Percentiles rank a stretch among this genome's conserved stretches.
Evolutionary conservation across 1,140 invertebrate genomes (phyloP).

Genomic region (Ceratina japonica): DNA sequence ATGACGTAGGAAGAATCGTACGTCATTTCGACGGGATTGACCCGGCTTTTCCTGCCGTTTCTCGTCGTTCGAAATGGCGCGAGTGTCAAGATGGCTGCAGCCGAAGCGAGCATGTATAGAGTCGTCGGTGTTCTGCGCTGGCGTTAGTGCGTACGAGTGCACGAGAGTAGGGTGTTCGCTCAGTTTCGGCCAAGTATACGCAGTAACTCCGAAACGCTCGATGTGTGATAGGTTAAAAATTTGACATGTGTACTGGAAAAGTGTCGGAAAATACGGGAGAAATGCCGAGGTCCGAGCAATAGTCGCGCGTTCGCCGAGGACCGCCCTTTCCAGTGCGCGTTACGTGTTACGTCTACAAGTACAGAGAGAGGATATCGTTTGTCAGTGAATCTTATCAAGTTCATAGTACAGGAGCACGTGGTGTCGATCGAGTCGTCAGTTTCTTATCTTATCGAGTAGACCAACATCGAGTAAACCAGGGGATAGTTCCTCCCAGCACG

Average conservation of each 20-base stretch:
- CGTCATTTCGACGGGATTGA: too few relatives aligned
- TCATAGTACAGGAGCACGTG: constrained; percentile 38
- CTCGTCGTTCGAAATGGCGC: constrained; percentile 30
- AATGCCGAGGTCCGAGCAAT: constrained; percentile 16
- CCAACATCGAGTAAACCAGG: background rate
- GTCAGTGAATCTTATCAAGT: constrained; percentile 8
- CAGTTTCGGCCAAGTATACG: constrained; percentile 34
- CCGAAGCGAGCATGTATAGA: constrained; percentile 34
- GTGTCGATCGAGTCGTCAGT: constrained; percentile 9
- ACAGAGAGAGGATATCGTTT: background rate
- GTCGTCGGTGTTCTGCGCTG: constrained; percentile 37
- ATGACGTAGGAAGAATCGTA: background rate
- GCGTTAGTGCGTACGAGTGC: constrained; percentile 43
- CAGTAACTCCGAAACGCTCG: constrained; percentile 2
- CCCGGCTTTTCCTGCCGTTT: constrained; percentile 26
- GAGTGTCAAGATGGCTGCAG: constrained; percentile 54
- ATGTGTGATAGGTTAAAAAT: constrained; percentile 36
- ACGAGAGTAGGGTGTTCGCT: constrained; percentile 23
- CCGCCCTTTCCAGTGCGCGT: background rate
- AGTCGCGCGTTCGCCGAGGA: constrained; percentile 20
- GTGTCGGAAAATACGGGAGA: background rate
- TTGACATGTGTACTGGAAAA: constrained; percentile 30
- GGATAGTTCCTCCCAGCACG: background rate
- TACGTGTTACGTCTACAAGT: constrained; percentile 12
- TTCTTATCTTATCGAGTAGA: constrained; percentile 26